Base-by-base conservation (phyloP, 2,888 invertebrate genomes). In the Dryadula phaetusa region DNA sequence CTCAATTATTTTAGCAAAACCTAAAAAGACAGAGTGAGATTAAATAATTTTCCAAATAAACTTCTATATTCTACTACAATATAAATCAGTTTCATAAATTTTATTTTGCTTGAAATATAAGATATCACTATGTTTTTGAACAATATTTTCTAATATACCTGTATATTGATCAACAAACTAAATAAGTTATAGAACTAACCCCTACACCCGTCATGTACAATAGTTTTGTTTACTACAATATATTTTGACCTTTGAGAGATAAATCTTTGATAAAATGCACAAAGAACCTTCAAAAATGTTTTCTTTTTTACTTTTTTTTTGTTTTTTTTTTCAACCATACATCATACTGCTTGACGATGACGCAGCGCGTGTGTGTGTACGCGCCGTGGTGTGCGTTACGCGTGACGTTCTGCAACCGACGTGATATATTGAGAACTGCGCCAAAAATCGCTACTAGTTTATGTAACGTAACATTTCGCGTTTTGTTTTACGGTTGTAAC, bases 341-440 rank as follows among this genome's bases (percentile, higher is more conserved):
- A 67, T 71, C 67, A 72, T 75, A 77, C 76, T 75, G 83, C 80
- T 83, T 88, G 89, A 88, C 87, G 90, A 91, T 91, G 90, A 90
- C 80, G 83, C 73, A 42, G 54, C 60, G 67, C 56, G n/a, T 64
- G 85, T 85, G 87, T 86, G 86, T 78, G 80, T 75, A 78, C 78
- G 77, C 64, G 69, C 64, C 70, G 54, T 37, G 77, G 86, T 86
- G 86, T 82, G 86, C 77, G 81, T 80, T 74, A 72, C 79, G 81
- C 82, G 82, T 85, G 86, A 85, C 86, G 85, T 81, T 81, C 85
- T 88, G 90, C 88, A 80, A 80, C 80, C 84, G 87, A 85, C 90
- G 87, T 91, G 91, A 90, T 90, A 89, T 92, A 91, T 91, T 87
- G 90, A 88, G 87, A 86, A 86, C 83, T 79, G 83, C 81, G 83